A percentile compares a stretch with the other conserved stretches of the same genome.
Evolutionary conservation across 2,797 vertebrate genomes (phyloP).

Genomic region (Macropus fuliginosus): DNA sequence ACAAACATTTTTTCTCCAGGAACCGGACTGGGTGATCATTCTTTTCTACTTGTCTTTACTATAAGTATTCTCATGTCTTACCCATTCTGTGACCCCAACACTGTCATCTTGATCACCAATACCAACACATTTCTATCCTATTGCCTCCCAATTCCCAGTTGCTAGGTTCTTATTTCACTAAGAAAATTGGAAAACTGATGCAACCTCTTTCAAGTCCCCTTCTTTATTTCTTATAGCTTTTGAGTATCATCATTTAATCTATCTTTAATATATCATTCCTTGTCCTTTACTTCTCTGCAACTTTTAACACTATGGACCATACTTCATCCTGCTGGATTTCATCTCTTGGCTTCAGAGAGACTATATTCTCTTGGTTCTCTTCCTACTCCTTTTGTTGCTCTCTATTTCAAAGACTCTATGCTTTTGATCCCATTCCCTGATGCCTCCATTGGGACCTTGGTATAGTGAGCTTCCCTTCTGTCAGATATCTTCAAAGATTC

Average conservation of each 20-base stretch:
- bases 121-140: not conserved
- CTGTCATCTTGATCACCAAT: not conserved
- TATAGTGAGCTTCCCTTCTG: not conserved
- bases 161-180: not conserved
- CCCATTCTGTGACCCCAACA: not conserved
- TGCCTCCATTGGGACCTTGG: not conserved
- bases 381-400: not conserved
- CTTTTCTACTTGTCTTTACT: not conserved
- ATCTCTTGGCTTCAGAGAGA: not conserved
- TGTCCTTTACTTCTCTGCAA: not conserved
- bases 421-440: not conserved
- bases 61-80: not conserved
- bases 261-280: not conserved
- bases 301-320: not conserved
- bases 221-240: not conserved
- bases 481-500: not conserved
- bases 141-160: not conserved
- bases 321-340: not conserved
- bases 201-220: not conserved
- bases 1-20: not conserved
- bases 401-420: not conserved
- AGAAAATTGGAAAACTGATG: not conserved
- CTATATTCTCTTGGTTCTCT: not conserved
- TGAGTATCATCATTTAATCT: not conserved
- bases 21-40: not conserved